Conservation (phyloP, 2,113 vertebrate genomes). For the Cheilinus undulatus region DNA sequence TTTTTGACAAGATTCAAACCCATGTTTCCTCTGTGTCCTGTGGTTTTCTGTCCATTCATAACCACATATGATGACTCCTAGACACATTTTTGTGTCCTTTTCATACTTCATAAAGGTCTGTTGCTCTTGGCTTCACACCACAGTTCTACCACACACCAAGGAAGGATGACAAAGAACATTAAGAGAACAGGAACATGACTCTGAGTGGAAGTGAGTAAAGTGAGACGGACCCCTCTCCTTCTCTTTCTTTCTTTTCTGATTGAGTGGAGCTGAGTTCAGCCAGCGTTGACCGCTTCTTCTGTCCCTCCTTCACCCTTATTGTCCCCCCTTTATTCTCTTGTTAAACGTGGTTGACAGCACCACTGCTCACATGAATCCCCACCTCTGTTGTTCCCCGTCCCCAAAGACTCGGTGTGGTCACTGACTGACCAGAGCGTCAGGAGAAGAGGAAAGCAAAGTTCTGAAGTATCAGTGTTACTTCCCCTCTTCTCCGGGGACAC, state of each 20-base stretch:
- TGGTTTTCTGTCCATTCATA: no score
- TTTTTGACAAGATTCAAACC: no score
- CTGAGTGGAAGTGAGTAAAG: constrained; percentile 19
- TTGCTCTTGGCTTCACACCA: no score
- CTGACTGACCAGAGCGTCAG: constrained; percentile 16
- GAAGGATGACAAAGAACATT: not conserved
- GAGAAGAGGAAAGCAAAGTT: constrained; percentile 63
- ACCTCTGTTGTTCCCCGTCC: constrained; percentile 3
- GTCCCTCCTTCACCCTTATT: constrained; percentile 34
- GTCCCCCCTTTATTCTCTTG: constrained; percentile 44
- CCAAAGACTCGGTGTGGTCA: not conserved
- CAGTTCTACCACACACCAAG: no score
- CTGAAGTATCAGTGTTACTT: constrained; percentile 64
- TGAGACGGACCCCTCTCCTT: not conserved
- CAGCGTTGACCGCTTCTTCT: constrained; percentile 46
- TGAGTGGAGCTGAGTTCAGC: not conserved
- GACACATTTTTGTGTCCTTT: no score
- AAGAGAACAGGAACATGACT: not conserved
- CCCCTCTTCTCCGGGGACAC: constrained; percentile 57
- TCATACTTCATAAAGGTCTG: no score
- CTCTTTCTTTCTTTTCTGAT: constrained; percentile 9
- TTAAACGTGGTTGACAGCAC: constrained; percentile 42
- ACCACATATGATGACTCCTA: no score
- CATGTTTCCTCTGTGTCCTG: no score
- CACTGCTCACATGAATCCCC: constrained; percentile 29